phyloP scores from a whole-genome alignment of 2,113 vertebrate genomes.

The Rhadina sibilatrix region DNA sequence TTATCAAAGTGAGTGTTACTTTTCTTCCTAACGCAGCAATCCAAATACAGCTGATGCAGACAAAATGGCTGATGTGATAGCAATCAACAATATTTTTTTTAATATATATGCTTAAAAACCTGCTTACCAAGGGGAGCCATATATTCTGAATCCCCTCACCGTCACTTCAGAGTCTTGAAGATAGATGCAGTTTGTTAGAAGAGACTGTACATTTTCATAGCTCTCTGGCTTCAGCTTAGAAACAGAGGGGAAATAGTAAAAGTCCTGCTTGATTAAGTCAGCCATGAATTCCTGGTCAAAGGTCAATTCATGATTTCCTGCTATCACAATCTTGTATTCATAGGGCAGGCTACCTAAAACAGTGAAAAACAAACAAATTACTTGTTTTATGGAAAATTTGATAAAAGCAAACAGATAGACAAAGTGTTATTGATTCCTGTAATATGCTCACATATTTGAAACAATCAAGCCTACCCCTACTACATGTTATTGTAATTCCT shows the following conservation, averaged over 20 bases:
- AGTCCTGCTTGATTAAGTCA: constrained; percentile 97
- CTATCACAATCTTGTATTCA: constrained; percentile 95
- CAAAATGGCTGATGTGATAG: constrained; percentile 13
- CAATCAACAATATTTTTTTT: background rate
- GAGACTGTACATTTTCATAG: constrained; percentile 94
- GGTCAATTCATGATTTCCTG: constrained; percentile 95
- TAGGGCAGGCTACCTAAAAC: constrained; percentile 90
- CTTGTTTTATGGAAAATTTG: background rate
- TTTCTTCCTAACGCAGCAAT: background rate
- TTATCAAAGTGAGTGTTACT: background rate
- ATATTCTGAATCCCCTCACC: constrained; percentile 90
- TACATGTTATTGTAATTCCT: background rate
- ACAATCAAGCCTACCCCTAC: background rate
- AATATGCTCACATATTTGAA: background rate
- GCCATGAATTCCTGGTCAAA: constrained; percentile 99
- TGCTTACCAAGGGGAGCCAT: constrained; percentile 95
- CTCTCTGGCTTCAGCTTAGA: constrained; percentile 96
- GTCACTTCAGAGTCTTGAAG: constrained; percentile 96
- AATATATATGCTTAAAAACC: constrained; percentile 39
- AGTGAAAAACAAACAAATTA: constrained; percentile 51
- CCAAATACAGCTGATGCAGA: background rate
- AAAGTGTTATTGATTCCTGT: background rate
- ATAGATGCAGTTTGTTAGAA: constrained; percentile 98
- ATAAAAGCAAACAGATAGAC: background rate
- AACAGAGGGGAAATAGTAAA: constrained; percentile 96